Evolutionary conservation across 2,888 invertebrate genomes (phyloP).

Genomic region (Drosophila helvetica): DNA sequence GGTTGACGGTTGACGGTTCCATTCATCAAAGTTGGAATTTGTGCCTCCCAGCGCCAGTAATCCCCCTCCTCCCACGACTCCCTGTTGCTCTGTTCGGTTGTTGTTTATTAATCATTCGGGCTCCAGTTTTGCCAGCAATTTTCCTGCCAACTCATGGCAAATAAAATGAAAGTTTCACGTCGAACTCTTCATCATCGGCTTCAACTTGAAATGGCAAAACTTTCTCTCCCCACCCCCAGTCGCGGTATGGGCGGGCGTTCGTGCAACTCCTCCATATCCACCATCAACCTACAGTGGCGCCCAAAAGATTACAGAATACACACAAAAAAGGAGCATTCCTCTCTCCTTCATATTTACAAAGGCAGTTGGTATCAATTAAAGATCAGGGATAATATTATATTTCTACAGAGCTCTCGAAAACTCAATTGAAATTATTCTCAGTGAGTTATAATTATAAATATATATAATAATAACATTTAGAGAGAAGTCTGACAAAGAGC

Average conservation of each 20-base stretch:
- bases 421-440: too few species aligned
- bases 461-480: too few species aligned
- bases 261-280: slow-evolving; percentile 14
- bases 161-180: slow-evolving; percentile 69
- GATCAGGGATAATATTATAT: too few species aligned
- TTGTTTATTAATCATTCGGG: slow-evolving; percentile 47
- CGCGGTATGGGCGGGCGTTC: slow-evolving; percentile 29
- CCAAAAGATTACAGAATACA: background rate
- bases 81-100: slow-evolving; percentile 10
- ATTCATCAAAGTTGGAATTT: background rate
- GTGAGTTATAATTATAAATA: too few species aligned
- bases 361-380: too few species aligned
- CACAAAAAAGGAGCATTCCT: too few species aligned
- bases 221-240: slow-evolving; percentile 49
- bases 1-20: background rate
- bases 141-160: slow-evolving; percentile 63
- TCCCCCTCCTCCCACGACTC: background rate
- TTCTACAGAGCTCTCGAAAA: too few species aligned
- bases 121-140: slow-evolving; percentile 31
- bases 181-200: slow-evolving; percentile 55
- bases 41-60: background rate
- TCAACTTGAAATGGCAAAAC: slow-evolving; percentile 65
- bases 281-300: slow-evolving; percentile 15
- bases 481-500: too few species aligned
- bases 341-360: too few species aligned